A percentile compares a stretch with the other conserved stretches of the same genome.
These are phyloP conservation scores for Mungos mungo DNA, from an alignment of 2,113 vertebrate species.

Conservation along the genomic window DNA sequence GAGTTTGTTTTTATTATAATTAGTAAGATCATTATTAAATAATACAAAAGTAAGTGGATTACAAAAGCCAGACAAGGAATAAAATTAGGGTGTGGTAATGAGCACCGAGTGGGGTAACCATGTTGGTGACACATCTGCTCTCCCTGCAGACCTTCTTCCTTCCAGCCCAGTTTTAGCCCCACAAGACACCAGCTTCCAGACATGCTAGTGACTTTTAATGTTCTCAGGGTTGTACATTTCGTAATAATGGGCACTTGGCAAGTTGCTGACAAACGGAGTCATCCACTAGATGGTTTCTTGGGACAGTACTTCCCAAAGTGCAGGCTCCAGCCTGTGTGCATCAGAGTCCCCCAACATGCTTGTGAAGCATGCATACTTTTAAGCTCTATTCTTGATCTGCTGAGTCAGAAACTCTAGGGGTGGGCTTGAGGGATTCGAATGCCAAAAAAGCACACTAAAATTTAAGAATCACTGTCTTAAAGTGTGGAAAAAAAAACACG, in stretches of 20 bases:
- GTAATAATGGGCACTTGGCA: not conserved
- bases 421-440: not conserved
- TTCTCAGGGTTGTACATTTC: not conserved
- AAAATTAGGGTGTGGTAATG: not conserved
- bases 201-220: not conserved
- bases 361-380: not conserved
- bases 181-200: not conserved
- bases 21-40: constrained; percentile 39
- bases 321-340: not conserved
- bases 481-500: not conserved
- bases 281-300: not conserved
- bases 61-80: constrained; percentile 26
- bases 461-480: not conserved
- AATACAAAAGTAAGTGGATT: constrained; percentile 53
- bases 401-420: not conserved
- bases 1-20: constrained; percentile 31
- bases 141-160: not conserved
- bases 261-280: not conserved
- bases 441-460: not conserved
- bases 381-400: not conserved
- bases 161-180: not conserved
- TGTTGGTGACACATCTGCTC: not conserved
- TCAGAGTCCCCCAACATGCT: not conserved
- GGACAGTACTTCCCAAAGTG: not conserved
- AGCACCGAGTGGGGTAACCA: not conserved